A percentile compares a stretch with the other conserved stretches of the same genome.
These are phyloP conservation scores for Sipha flava DNA, from an alignment of 1,140 invertebrate genomes.

Conservation along the genomic window DNA sequence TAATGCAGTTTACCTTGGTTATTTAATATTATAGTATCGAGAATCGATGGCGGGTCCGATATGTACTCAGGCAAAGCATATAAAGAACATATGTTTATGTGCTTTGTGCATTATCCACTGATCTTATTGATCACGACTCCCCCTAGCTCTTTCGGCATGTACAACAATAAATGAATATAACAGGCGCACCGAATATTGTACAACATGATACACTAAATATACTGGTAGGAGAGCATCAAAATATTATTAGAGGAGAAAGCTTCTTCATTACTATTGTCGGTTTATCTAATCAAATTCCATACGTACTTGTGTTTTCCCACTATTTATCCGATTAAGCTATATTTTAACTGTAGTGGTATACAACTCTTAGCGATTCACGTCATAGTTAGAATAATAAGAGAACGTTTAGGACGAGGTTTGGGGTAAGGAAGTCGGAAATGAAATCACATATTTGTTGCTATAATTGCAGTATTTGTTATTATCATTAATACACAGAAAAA, in stretches of 20 bases:
- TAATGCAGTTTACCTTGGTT: background rate
- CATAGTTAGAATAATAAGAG: background rate
- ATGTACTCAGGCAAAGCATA: background rate
- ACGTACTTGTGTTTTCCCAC: background rate
- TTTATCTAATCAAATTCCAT: conserved; percentile 1
- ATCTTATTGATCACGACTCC: background rate
- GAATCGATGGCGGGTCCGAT: background rate
- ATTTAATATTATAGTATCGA: background rate
- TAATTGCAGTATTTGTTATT: background rate
- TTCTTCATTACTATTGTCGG: background rate
- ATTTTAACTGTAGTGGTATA: background rate
- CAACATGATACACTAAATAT: background rate
- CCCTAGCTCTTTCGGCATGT: background rate
- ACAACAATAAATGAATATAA: background rate
- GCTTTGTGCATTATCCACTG: background rate
- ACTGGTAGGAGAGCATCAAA: background rate
- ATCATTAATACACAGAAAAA: too few species aligned
- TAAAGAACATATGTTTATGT: background rate
- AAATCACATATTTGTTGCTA: background rate
- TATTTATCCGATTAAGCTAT: background rate
- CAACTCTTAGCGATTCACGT: background rate
- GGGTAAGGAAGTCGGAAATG: background rate
- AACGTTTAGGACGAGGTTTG: too few species aligned
- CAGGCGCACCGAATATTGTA: background rate
- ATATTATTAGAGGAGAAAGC: background rate